Base-by-base conservation (phyloP, 2,888 invertebrate species). In the Tyria jacobaeae region DNA sequence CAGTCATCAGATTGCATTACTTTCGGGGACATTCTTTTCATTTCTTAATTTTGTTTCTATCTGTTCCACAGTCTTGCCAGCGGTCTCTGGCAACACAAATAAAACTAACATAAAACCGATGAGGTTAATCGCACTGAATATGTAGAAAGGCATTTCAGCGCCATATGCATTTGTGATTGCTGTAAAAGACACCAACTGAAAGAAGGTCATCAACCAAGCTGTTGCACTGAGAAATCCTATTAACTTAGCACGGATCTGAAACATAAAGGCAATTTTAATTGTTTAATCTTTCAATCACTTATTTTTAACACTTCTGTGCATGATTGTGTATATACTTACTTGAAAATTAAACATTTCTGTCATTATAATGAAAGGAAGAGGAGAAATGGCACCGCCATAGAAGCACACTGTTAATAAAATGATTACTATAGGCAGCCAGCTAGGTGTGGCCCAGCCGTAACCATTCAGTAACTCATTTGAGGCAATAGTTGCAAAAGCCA, bases 41-140 rank as follows among this genome's bases (percentile, higher is more conserved):
- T 71, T 59, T 52, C 44, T 54, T 27, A 83, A 37, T 35, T 74
- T 70, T 9, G 61, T 62, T 54, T 87, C 80, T 21, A 93, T 91
- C 55, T 87, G 73, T 21, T 89, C 86, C 0, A 90, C 79, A 31
- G 78, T 78, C 65, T 86, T 89, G 0, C 89, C 90, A 55, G 86
- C 92, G 0, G 94, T 94, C 72, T 94, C 94, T 0, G 92, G 93
- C 4, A 94, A 68, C 2, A 81, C 68, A 3, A 86, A 35, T 1
- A 88, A 35, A 3, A 80, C 79, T n/a, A 87, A 75, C 3, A 86
- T 35, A 2, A 82, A 75, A 0, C 90, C 88, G 1, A 80, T 10
- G 1, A 87, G 37, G 66, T 91, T 91, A 9, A 88, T 71, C 0
- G 64, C 70, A 4, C 86, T 80, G 65, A 88, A 94, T 15, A 85